A percentile compares a stretch with the other conserved stretches of the same genome.
Evolutionary conservation across 2,113 vertebrate species (phyloP).

Genomic region (Sinocyclocheilus anophthalmus): DNA sequence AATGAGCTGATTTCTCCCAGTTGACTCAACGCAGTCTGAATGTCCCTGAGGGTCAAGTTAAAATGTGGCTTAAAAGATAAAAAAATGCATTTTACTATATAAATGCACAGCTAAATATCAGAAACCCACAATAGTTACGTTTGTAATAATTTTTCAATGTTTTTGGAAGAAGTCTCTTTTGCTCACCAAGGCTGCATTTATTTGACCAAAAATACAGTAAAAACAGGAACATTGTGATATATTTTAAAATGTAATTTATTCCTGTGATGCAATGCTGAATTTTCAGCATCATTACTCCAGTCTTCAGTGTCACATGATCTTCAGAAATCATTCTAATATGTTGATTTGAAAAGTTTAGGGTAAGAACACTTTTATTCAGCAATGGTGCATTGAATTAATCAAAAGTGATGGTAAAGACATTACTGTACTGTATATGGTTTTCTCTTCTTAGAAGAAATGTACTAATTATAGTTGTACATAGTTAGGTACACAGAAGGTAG

Average conservation of each 20-base stretch:
- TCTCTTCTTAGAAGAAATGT: neutral
- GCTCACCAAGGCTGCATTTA: neutral
- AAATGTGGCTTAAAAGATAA: neutral
- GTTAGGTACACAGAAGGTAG: constrained; percentile 12
- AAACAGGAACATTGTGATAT: neutral
- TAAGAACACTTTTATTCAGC: neutral
- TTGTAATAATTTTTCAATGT: neutral
- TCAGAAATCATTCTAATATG: neutral
- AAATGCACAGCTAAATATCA: neutral
- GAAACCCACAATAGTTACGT: neutral
- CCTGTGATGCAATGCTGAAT: neutral
- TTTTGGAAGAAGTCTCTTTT: neutral
- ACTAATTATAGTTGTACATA: neutral
- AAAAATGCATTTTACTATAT: neutral
- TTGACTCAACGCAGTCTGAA: neutral
- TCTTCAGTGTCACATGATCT: neutral
- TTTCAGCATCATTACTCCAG: neutral
- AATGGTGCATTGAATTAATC: too few relatives aligned
- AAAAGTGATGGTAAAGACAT: neutral
- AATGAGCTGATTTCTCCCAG: constrained; percentile 11
- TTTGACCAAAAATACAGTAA: neutral
- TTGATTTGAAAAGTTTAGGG: neutral
- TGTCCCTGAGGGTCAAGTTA: neutral
- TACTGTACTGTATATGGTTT: neutral
- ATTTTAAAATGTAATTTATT: neutral